Base-by-base conservation (phyloP, 1,140 invertebrate species). In the Pseudoatta argentina region DNA sequence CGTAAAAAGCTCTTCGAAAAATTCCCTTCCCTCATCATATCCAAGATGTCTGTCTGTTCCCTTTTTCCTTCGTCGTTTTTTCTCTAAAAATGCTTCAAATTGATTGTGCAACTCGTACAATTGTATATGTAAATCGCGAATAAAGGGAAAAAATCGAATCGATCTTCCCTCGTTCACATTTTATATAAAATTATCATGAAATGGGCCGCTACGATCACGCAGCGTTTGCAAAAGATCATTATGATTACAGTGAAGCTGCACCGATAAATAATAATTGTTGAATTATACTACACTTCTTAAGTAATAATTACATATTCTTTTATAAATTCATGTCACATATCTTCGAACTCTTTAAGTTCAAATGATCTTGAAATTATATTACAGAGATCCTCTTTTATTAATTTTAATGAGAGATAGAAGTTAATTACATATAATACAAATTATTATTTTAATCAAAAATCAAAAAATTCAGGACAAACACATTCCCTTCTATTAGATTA, bases 201-300 rank as follows among this genome's bases (percentile, higher is more conserved):
- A 89, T 86, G 34, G 78, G 63, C 61, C 24, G 53, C 83, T 89
- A 86, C 57, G 39, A 57, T 69, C 63, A 75, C 21, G 67, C 76
- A 86, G 81, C 61, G 34, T 67, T 61, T 55, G 88, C 78, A 61
- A 81, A 86, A 67, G 75, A 89, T 71, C 39, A 34, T 89, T 78
- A 77, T 34, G 53, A 63, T 87, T 81, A 72, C 34, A 18, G 21
- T 53, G 14, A 67, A 78, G 63, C 34, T 16, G 24, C 18, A 16
- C 39, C 14, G 18, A 24, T 24, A 12, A 61, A n/a, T 24, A 63
- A 2, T 79, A 63, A 2, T 79, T n/a, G 12, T 73, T 14, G 1
- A 18, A 30, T 82, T 18, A 39, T 39, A 24, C 61, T 24, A 24
- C 69, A 85, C 77, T 86, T 79, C 55, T 86, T 81, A 88, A 79